Evolutionary conservation across 2,888 invertebrate genomes (phyloP), one percentile per base, ranked within the genome.

Genomic region (Dione juno): DNA sequence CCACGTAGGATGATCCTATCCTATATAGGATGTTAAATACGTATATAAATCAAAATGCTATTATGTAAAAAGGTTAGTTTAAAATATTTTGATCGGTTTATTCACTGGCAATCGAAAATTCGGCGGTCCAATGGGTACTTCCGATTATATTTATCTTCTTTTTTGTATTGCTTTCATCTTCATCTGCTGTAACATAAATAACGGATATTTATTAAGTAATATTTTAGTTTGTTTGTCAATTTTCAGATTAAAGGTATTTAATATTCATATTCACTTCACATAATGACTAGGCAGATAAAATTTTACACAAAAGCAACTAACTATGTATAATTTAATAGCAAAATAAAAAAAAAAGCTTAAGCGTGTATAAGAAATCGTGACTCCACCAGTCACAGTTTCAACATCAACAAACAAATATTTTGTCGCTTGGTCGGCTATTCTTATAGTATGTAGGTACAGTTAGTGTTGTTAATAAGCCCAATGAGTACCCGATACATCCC

Each of bases 111-210:
- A 43, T 28, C 45, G 10, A 69, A 69, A 50, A 28, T 57, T 48
- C 68, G 54, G 41, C 43, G 41, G 28, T 53, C 37, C 48, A 54
- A 69, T 45, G 65, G 48, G 8, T 48, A 53, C 16, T 43, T n/a
- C 58, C 41, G 52, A 58, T 9, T 21, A 35, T 16, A 19, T 40
- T 41, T 35, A 35, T 71, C 64, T 68, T 70, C 70, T 61, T 57
- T 66, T 58, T 57, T 65, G 59, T 40, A 70, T 67, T 40, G 66
- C 11, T 64, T 57, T 67, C 57, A 58, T 41, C 70, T 70, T 68
- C 70, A 67, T 73, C 66, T 59, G 65, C 73, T 73, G 73, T 71
- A 73, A 73, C 67, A 73, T 57, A 70, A 73, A 73, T 16, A 37
- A 63, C 16, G n/a, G 65, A 50, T 19, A 43, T 41, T 21, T 28